A percentile compares a stretch with the other conserved stretches of the same genome.
These are phyloP conservation scores for Semnornis frantzii DNA, from an alignment of 2,113 vertebrate genomes.

Conservation along the genomic window DNA sequence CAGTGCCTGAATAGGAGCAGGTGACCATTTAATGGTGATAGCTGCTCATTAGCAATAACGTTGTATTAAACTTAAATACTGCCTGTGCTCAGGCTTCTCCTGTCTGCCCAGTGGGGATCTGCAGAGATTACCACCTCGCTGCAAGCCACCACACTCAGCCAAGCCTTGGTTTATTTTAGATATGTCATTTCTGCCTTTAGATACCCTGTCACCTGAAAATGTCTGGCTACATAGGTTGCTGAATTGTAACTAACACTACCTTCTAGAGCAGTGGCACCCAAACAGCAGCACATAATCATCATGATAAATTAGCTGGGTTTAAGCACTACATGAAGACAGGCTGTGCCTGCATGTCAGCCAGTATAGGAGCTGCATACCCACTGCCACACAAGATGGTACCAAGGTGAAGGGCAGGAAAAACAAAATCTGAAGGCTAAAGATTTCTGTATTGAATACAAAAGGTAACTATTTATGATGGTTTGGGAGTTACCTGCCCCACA, in stretches of 20 bases:
- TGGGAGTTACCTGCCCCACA: too few relatives aligned
- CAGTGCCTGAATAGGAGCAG: not conserved
- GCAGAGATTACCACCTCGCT: rapidly evolving
- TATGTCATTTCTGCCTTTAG: not conserved
- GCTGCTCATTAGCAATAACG: not conserved
- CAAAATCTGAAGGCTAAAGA: not conserved
- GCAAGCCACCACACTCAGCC: not conserved
- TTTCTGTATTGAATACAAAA: not conserved
- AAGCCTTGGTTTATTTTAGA: not conserved
- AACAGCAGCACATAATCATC: not conserved
- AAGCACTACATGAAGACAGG: not conserved
- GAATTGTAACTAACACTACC: not conserved
- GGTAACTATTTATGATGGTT: not conserved
- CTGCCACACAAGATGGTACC: rapidly evolving
- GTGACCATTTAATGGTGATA: not conserved
- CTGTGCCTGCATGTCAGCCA: not conserved
- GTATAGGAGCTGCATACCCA: not conserved
- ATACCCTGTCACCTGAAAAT: not conserved
- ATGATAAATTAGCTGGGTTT: not conserved
- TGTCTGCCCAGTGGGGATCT: not conserved
- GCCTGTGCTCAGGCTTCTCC: not conserved
- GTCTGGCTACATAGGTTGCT: not conserved
- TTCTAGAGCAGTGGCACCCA: not conserved
- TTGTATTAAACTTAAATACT: not conserved
- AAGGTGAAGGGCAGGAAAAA: not conserved